These are phyloP conservation scores for Scelioninae gen. 2 DNA, from an alignment of 2,888 invertebrate species.

Conservation along the genomic window DNA sequence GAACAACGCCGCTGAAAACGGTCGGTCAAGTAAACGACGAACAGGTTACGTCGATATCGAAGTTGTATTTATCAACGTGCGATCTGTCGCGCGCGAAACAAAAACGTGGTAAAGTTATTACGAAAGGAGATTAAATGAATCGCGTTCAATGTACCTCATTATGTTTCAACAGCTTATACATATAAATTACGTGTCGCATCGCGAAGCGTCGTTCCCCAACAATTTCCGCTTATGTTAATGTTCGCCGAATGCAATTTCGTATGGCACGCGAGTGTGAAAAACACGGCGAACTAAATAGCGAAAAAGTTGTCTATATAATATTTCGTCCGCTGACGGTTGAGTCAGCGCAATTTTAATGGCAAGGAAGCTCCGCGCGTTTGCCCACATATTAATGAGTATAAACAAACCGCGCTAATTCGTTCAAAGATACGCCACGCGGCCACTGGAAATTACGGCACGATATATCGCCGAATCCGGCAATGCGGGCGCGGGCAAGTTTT, in stretches of 20 bases:
- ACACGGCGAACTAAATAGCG: conserved; percentile 31
- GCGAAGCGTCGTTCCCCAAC: conserved; percentile 29
- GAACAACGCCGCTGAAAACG: conserved; percentile 19
- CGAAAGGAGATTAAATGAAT: conserved; percentile 49
- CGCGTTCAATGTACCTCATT: conserved; percentile 45
- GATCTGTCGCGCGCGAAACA: conserved; percentile 28
- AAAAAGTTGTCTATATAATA: conserved; percentile 40
- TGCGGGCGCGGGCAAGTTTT: too few species aligned
- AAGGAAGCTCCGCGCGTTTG: neutral
- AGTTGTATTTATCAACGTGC: conserved; percentile 32
- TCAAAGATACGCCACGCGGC: conserved; percentile 26
- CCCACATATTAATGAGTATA: conserved; percentile 25
- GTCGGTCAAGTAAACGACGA: conserved; percentile 20
- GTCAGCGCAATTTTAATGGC: conserved; percentile 30
- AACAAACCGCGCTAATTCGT: conserved; percentile 36
- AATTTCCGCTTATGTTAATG: conserved; percentile 54
- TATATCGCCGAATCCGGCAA: too few species aligned
- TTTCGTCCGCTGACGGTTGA: conserved; percentile 26
- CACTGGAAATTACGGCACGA: conserved; percentile 6
- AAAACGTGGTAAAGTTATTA: conserved; percentile 42
- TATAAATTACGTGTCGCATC: conserved; percentile 41
- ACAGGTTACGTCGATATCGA: conserved; percentile 1
- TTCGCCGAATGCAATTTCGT: conserved; percentile 35
- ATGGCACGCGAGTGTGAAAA: conserved; percentile 38
- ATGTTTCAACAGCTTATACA: conserved; percentile 46